Evolutionary conservation across 2,888 invertebrate genomes (phyloP).

Genomic region (Drosophila stalkeri): DNA sequence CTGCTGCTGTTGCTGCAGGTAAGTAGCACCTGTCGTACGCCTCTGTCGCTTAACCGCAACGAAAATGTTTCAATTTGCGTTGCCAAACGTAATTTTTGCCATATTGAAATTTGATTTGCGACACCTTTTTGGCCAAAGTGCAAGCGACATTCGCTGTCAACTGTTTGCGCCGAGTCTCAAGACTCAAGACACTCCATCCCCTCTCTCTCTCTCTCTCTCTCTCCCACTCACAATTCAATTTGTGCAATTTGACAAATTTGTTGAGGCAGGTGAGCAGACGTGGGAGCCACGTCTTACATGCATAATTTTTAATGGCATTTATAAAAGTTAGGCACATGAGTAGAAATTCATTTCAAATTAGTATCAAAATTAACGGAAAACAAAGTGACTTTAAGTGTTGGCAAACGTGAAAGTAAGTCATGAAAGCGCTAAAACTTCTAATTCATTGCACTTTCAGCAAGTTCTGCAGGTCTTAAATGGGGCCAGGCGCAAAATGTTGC

Average conservation of each 20-base stretch:
- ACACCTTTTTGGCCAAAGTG: conserved; percentile 52
- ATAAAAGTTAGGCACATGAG: conserved; percentile 11
- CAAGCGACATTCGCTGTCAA: conserved; percentile 55
- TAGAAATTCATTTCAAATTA: conserved; percentile 27
- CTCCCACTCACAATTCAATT: conserved; percentile 44
- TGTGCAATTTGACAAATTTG: conserved; percentile 68
- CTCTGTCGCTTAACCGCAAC: conserved; percentile 34
- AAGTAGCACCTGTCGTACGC: conserved; percentile 4
- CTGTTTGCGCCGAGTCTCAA: conserved; percentile 49
- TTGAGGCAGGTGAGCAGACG: conserved; percentile 44
- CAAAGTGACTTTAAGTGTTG: background rate
- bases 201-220: background rate
- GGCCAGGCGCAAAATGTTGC: conserved; percentile 51
- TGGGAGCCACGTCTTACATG: background rate
- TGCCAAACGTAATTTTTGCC: conserved; percentile 57
- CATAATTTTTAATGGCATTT: conserved; percentile 73
- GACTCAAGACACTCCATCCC: background rate
- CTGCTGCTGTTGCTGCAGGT: conserved; percentile 1
- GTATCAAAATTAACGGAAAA: conserved; percentile 15
- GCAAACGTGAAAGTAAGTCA: conserved; percentile 7
- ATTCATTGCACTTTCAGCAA: conserved; percentile 32
- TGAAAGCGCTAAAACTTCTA: background rate
- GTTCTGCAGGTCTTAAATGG: conserved; percentile 39
- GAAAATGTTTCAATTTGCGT: conserved; percentile 68
- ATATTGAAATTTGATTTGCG: conserved; percentile 75